Evolutionary conservation across 2,888 invertebrate genomes (phyloP).

Genomic region (Chrysolina americana): DNA sequence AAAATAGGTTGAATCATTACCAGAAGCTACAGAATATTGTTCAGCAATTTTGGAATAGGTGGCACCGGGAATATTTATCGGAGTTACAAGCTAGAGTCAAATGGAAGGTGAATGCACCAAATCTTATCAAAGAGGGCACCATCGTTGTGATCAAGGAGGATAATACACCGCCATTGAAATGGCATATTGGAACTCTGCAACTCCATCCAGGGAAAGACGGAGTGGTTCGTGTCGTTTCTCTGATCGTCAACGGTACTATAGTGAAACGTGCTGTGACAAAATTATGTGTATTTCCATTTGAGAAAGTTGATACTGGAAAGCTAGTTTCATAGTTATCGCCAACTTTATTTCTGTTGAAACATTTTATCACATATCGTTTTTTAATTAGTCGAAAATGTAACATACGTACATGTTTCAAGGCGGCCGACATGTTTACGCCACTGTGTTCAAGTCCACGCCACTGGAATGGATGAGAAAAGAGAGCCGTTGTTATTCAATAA

Average conservation of each 20-base stretch:
- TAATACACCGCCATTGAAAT: conserved; percentile 9
- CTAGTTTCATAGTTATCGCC: background rate
- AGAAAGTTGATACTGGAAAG: background rate
- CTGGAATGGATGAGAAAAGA: too few species aligned
- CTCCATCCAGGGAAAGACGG: conserved; percentile 17
- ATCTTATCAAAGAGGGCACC: conserved; percentile 4
- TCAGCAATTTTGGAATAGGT: conserved; percentile 46
- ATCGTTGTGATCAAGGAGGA: conserved; percentile 13
- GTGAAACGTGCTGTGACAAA: background rate
- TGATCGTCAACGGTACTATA: background rate
- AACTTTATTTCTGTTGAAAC: too few species aligned
- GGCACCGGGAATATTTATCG: conserved; percentile 33
- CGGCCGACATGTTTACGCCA: too few species aligned
- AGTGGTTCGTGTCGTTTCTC: background rate
- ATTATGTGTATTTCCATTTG: conserved; percentile 24
- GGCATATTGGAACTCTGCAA: conserved; percentile 20
- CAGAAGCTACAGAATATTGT: background rate
- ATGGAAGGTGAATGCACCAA: conserved; percentile 30
- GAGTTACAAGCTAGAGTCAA: conserved; percentile 41
- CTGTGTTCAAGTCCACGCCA: too few species aligned
- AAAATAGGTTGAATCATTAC: background rate
- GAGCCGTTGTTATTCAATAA: too few species aligned
- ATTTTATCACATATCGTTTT: too few species aligned
- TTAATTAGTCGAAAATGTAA: too few species aligned
- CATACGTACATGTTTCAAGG: too few species aligned